These are phyloP conservation scores for Caerostris extrusa DNA, from an alignment of 1,140 invertebrate genomes.

Conservation along the genomic window DNA sequence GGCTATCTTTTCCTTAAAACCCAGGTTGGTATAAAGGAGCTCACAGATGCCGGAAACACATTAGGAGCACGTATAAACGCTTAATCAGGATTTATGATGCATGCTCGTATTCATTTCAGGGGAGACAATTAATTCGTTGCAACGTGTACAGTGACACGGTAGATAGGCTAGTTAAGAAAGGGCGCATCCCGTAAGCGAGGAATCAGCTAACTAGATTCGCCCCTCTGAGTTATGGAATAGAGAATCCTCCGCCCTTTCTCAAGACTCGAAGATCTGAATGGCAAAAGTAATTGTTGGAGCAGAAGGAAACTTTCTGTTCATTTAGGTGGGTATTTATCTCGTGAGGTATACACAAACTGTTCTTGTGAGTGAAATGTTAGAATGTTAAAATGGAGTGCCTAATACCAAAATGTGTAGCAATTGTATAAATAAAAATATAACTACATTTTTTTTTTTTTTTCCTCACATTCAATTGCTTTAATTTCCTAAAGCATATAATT, in stretches of 20 bases:
- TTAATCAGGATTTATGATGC: constrained; percentile 28
- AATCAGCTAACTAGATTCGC: neutral
- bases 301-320: neutral
- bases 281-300: neutral
- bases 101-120: neutral
- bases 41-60: neutral
- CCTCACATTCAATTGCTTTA: too few species aligned
- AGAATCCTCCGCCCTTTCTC: neutral
- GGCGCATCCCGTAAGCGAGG: neutral
- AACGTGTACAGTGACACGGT: neutral
- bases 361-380: too few species aligned
- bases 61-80: neutral
- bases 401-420: too few species aligned
- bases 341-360: too few species aligned
- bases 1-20: neutral
- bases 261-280: too few species aligned
- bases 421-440: too few species aligned
- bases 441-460: too few species aligned
- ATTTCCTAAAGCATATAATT: too few species aligned
- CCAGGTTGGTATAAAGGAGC: neutral
- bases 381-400: too few species aligned
- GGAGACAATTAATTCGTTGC: constrained; percentile 10
- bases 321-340: too few species aligned
- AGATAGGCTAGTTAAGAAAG: neutral
- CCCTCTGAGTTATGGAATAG: neutral